Evolutionary conservation across 2,113 vertebrate genomes (phyloP).

Genomic region (Zosterops hypoxanthus): DNA sequence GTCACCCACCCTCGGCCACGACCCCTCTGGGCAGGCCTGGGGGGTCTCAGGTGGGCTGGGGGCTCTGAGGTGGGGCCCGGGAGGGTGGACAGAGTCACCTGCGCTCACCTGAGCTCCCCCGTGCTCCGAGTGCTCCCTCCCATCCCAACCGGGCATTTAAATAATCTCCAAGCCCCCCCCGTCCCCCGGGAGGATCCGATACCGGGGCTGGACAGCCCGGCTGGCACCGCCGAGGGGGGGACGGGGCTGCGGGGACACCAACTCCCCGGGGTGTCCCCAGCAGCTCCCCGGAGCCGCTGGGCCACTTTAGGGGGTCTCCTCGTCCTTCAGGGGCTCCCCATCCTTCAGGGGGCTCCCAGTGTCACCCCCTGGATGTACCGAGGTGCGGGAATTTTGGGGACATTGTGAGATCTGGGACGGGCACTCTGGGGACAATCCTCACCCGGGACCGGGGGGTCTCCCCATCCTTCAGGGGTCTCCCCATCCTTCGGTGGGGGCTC

Average conservation of each 20-base stretch:
- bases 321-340: too few species aligned
- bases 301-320: not conserved
- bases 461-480: too few species aligned
- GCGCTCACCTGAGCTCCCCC: slow-evolving; percentile 14
- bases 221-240: not conserved
- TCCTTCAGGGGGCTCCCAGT: too few species aligned
- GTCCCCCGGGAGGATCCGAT: slow-evolving; percentile 54
- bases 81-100: too few species aligned
- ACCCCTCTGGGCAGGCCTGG: accelerated
- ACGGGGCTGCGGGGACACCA: not conserved
- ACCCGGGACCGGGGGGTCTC: too few species aligned
- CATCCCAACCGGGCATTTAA: not conserved
- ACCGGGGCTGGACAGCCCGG: slow-evolving; percentile 12
- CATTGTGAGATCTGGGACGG: accelerated
- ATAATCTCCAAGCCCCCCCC: slow-evolving; percentile 44
- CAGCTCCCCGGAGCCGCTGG: accelerated
- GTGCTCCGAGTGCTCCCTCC: not conserved
- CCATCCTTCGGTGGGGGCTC: too few species aligned
- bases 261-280: not conserved
- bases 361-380: not conserved
- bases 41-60: not conserved
- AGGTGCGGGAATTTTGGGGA: accelerated
- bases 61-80: too few species aligned
- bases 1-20: too few species aligned
- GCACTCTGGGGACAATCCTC: accelerated